These are phyloP conservation scores for Porphyrio hochstetteri DNA, from an alignment of 2,113 vertebrate species.

Conservation along the genomic window DNA sequence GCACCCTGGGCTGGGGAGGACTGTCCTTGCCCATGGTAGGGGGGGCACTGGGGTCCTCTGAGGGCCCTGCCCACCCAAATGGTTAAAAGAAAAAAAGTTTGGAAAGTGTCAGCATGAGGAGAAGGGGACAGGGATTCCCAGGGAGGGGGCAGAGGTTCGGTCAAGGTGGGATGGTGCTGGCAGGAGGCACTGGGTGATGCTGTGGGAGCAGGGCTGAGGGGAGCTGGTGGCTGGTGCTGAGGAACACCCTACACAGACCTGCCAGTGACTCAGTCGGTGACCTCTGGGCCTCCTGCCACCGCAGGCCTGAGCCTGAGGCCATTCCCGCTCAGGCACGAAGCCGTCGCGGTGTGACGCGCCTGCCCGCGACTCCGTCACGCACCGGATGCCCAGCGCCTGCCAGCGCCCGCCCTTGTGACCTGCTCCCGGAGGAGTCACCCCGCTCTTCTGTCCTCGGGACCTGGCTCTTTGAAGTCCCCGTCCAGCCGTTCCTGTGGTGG, in stretches of 20 bases:
- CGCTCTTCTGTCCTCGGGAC: background rate
- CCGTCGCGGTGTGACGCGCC: background rate
- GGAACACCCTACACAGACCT: background rate
- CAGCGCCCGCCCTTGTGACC: background rate
- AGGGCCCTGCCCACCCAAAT: too few species aligned
- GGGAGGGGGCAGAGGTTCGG: background rate
- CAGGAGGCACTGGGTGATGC: background rate
- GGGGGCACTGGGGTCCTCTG: too few species aligned
- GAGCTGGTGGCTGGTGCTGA: background rate
- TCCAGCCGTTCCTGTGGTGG: background rate
- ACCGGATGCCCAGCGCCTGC: background rate
- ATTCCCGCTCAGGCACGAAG: accelerated
- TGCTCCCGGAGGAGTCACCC: background rate
- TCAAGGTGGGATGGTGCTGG: background rate
- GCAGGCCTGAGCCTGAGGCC: background rate
- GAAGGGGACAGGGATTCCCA: background rate
- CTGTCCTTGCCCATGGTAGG: too few species aligned
- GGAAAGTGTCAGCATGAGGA: background rate
- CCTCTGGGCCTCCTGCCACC: background rate
- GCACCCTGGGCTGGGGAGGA: too few species aligned
- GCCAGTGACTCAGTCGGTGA: background rate
- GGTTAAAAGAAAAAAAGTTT: too few species aligned
- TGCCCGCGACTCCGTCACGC: background rate
- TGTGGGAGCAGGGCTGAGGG: background rate
- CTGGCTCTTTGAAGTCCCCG: background rate